Percentiles rank a stretch among this genome's conserved stretches.
Conservation (phyloP, 1,140 invertebrate species). For the Archivesica marissinica region DNA sequence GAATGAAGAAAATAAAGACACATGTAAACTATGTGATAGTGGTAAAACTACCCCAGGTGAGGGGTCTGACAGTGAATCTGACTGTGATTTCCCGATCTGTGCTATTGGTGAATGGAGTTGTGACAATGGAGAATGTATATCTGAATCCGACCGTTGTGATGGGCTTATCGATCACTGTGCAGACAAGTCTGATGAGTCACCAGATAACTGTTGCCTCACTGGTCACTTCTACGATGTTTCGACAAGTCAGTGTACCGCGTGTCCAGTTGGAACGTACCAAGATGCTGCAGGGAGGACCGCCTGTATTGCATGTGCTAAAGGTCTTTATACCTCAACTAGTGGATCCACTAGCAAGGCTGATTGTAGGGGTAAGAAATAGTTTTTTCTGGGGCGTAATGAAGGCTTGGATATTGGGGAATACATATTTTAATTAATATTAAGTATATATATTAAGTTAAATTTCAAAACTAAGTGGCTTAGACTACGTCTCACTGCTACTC, state of each 20-base stretch:
- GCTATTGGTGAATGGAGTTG: neutral
- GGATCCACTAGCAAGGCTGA: neutral
- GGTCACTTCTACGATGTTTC: neutral
- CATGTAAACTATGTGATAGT: neutral
- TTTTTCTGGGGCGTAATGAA: too few relatives aligned
- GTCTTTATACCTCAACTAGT: neutral
- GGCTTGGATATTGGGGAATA: too few relatives aligned
- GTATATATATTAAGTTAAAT: too few relatives aligned
- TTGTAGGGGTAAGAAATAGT: constrained; percentile 18
- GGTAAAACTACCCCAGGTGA: neutral
- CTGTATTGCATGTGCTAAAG: neutral
- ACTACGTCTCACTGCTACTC: too few relatives aligned
- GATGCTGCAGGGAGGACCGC: neutral
- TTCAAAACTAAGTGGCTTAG: too few relatives aligned
- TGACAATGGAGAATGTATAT: neutral
- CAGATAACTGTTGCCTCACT: neutral
- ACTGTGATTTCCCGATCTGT: constrained; percentile 7
- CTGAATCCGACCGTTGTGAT: neutral
- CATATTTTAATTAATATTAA: too few relatives aligned
- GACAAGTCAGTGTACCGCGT: constrained; percentile 8
- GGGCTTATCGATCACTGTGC: neutral
- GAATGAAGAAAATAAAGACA: neutral
- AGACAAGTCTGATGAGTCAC: neutral
- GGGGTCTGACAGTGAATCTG: neutral
- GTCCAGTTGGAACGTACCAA: constrained; percentile 10